Evolutionary conservation across 2,113 vertebrate genomes (phyloP).

Genomic region (Cyprichromis sp.): DNA sequence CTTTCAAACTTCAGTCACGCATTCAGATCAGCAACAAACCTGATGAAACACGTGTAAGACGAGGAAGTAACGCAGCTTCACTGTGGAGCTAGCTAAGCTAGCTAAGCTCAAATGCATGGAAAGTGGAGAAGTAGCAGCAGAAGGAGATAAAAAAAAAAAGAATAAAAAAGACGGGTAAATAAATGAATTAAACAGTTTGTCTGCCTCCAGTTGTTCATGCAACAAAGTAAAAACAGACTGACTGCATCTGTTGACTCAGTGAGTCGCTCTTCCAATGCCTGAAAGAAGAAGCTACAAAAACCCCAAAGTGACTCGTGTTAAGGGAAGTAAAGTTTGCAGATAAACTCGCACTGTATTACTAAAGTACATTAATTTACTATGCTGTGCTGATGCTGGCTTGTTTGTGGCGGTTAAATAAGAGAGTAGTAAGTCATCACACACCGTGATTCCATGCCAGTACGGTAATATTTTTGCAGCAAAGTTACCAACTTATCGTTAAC

Average conservation of each 20-base stretch:
- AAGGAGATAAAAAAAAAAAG: background rate
- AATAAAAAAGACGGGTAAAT: fast-evolving
- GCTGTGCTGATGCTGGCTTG: background rate
- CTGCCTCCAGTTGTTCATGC: background rate
- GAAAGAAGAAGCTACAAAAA: background rate
- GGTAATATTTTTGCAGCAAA: background rate
- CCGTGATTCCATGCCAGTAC: fast-evolving
- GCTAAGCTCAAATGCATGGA: background rate
- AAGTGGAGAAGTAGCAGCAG: background rate
- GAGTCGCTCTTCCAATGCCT: background rate
- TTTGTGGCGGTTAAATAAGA: background rate
- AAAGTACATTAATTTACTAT: fast-evolving
- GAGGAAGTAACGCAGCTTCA: background rate
- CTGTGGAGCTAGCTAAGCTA: background rate
- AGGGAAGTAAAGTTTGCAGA: background rate
- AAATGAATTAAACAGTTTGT: background rate
- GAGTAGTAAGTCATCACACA: background rate
- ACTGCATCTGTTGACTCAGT: background rate
- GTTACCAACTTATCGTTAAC: background rate
- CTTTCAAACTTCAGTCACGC: background rate
- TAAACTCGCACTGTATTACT: background rate
- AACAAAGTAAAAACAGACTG: background rate
- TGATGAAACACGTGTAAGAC: background rate
- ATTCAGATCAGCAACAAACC: background rate
- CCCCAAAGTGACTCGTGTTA: background rate